phyloP scores from a whole-genome alignment of 2,113 vertebrate genomes.

The Corythaixoides concolor region DNA sequence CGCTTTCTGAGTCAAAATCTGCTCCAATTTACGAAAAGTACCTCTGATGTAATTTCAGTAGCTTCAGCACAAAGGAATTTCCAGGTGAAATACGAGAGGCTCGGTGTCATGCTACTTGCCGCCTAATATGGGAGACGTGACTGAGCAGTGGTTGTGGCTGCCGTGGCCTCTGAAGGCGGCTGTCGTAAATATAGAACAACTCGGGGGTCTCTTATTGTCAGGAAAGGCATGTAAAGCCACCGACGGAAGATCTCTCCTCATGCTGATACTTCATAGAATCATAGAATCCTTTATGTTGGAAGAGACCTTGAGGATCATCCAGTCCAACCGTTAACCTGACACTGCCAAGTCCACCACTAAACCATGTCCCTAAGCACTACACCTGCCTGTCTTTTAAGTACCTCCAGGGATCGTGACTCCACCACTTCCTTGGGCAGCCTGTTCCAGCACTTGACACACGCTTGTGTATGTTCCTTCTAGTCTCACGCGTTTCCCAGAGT shows the following conservation, averaged over 20 bases:
- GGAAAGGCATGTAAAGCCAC: neutral
- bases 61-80: neutral
- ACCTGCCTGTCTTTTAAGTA: no score
- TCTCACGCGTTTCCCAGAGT: accelerated
- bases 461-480: neutral
- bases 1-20: neutral
- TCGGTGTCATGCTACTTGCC: neutral
- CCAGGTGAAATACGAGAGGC: neutral
- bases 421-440: no score
- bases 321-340: no score
- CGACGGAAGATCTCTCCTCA: accelerated
- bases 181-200: neutral
- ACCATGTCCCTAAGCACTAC: no score
- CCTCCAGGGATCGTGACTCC: no score
- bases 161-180: neutral
- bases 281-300: no score
- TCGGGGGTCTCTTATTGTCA: neutral
- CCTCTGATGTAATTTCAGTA: neutral
- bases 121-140: accelerated
- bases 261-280: neutral
- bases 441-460: no score
- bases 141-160: neutral
- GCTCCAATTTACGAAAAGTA: neutral
- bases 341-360: no score
- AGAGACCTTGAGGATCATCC: no score